Base-by-base conservation (phyloP, 2,888 invertebrate genomes). In the Cerceris ruficornis region DNA sequence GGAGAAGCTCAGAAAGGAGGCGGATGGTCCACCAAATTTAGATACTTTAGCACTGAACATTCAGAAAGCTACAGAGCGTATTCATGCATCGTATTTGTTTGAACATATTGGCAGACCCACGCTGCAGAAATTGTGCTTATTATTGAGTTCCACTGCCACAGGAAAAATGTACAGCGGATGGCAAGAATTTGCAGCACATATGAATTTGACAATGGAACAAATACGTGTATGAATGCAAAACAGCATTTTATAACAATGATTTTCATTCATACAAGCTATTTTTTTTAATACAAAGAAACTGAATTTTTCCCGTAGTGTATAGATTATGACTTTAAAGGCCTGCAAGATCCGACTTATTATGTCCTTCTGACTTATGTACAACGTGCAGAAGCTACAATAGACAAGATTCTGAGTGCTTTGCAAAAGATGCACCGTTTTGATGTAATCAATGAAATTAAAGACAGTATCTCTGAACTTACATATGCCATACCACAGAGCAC, bases 311-410 rank as follows among this genome's bases (percentile, higher is more conserved):
- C 69, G 14, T 28, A 90, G 87, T 89, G 94, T 75, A 94, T 94
- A 80, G 93, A 92, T 85, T 93, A 94, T 86, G 93, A 93, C 65
- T 93, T 94, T 14, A 93, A 93, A 82, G 93, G 93, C 71, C 64
- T 86, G 7, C 86, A 91, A 75, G 94, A 94, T 84, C 94, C 93
- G 67, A 94, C 93, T 15, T 94, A 94, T 82, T 93, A 93, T 80
- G 93, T 94, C 0, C 87, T 94, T 52, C 93, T 93, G 89, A 92
- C 94, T 7, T 94, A 93, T 82, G 93, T 93, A 77, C 94, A 94
- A 91, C 92, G 92, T 84, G 92, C 93, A 39, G 93, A 93, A 71
- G 94, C 94, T 55, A 94, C 94, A 41, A 86, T 94, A 66, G 94
- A 94, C 80, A 94, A 93, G 89, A 92, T 94, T 84, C 73, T 94